A percentile compares a stretch with the other conserved stretches of the same genome.
These are phyloP conservation scores for Geodia barretti DNA, from an alignment of 37 sponge, comb jelly and placozoan species.

Conservation along the genomic window DNA sequence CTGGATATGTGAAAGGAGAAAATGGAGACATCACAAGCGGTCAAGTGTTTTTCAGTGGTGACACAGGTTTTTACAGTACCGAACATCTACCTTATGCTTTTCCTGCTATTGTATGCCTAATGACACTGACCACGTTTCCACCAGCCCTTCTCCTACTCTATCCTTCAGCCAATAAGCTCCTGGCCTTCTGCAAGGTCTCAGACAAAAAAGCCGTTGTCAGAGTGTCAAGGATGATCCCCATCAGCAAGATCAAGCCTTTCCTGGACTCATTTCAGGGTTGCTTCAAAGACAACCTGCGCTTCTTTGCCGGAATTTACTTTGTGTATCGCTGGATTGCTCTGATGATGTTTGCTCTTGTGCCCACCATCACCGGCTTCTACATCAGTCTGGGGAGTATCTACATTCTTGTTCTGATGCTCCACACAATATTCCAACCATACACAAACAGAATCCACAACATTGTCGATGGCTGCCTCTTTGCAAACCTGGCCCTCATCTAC, in stretches of 20 bases:
- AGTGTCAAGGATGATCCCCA: neutral
- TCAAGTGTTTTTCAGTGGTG: conserved; percentile 24
- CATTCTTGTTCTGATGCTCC: conserved; percentile 11
- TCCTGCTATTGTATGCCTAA: conserved; percentile 40
- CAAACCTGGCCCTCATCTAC: conserved; percentile 28
- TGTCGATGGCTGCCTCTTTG: conserved; percentile 36
- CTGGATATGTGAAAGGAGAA: neutral
- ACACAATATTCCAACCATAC: conserved; percentile 58
- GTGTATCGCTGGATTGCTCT: conserved; percentile 18
- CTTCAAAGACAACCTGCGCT: conserved; percentile 51
- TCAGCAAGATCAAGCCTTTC: conserved; percentile 44
- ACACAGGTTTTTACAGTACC: conserved; percentile 15
- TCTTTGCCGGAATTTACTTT: conserved; percentile 64
- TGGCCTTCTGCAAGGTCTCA: conserved; percentile 9
- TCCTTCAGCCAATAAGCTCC: conserved; percentile 22
- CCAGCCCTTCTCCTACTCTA: conserved; percentile 23
- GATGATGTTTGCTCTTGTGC: neutral
- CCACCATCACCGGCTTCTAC: neutral
- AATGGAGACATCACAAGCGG: neutral
- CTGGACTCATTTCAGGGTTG: conserved; percentile 42
- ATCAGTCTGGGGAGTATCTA: neutral
- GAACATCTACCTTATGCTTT: conserved; percentile 55
- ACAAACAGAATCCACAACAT: conserved; percentile 29
- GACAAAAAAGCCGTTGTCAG: neutral
- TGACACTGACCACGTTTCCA: conserved; percentile 14